Evolutionary conservation across 2,888 invertebrate genomes (phyloP).

Genomic region (Phalera bucephala): DNA sequence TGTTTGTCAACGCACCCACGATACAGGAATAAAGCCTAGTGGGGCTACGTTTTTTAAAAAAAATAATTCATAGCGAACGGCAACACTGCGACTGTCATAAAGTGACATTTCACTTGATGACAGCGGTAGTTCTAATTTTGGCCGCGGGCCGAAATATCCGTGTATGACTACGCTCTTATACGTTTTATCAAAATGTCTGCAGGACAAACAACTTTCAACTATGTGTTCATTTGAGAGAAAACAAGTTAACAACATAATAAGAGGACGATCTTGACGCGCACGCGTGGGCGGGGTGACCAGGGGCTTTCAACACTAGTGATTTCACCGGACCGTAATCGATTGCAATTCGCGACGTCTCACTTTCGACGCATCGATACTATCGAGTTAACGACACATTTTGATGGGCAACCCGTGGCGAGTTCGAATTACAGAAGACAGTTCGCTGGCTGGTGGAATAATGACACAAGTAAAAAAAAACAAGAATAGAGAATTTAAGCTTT

Average conservation of each 20-base stretch:
- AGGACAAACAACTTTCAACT: conserved; percentile 37
- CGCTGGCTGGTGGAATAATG: too few relatives aligned
- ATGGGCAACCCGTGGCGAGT: neutral
- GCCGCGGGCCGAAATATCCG: too few relatives aligned
- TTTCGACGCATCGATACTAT: conserved; percentile 40
- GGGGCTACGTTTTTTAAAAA: too few relatives aligned
- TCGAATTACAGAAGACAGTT: neutral
- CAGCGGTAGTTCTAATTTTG: too few relatives aligned
- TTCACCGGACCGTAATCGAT: conserved; percentile 53
- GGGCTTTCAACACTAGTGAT: conserved; percentile 42
- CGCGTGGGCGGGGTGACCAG: conserved; percentile 45
- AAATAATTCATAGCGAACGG: too few relatives aligned
- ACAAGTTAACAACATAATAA: conserved; percentile 53
- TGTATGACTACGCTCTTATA: too few relatives aligned
- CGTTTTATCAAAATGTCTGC: conserved; percentile 2
- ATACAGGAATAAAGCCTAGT: too few relatives aligned
- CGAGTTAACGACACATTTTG: conserved; percentile 16
- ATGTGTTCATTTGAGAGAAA: conserved; percentile 21
- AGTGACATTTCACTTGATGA: too few relatives aligned
- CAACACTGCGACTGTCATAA: too few relatives aligned
- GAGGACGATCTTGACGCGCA: conserved; percentile 37
- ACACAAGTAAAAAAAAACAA: too few relatives aligned
- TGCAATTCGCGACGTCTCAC: conserved; percentile 50
- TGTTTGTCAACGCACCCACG: too few relatives aligned
- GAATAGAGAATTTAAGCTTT: too few relatives aligned